Evolutionary conservation across 2,797 vertebrate genomes (phyloP), one percentile per base, ranked within the genome.

Genomic region (Cynopterus sphinx): DNA sequence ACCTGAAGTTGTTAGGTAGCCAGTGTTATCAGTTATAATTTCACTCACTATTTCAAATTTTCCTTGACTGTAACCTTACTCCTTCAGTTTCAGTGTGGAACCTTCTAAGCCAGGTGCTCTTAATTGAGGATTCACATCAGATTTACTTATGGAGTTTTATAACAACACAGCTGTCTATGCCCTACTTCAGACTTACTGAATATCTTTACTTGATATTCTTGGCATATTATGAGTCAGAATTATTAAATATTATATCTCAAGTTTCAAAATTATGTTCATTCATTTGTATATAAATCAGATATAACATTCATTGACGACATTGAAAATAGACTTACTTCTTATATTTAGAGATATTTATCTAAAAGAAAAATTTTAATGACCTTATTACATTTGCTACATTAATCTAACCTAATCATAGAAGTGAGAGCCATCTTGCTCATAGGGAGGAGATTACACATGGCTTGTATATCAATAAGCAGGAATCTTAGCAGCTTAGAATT

Each of bases 201-300:
- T 51, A 46, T 63, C 53, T 82, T 89, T 59, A 59, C n/a, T 73
- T 82, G 28, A 28, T 77, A 87, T 74, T 70, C 36, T 92, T 95
- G 61, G 24, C 28, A 41, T 61, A 79, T 61, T 16, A 51, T 39
- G 57, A 77, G 13, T 26, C 51, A 53, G 21, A 31, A 61, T 68
- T 74, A 74, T 67, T 65, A 53, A n/a, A 43, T 17, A 46, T 28
- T 73, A 73, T 51, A 57, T 16, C 33, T 86, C 51, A 81, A 92
- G 93, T 82, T n/a, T 59, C 12, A 75, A 78, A 31, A 41, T 74
- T 57, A 88, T 57, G 3, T 65, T 67, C 36, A 36, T 33, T 2
- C 9, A 51, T 65, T 57, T 83, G 33, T 63, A 21, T 82, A 36
- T 87, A 57, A 90, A 87, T 57, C 4, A 36, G 22, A 77, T 78